Evolutionary conservation across 2,113 vertebrate species (phyloP).

Genomic region (Turnix velox): DNA sequence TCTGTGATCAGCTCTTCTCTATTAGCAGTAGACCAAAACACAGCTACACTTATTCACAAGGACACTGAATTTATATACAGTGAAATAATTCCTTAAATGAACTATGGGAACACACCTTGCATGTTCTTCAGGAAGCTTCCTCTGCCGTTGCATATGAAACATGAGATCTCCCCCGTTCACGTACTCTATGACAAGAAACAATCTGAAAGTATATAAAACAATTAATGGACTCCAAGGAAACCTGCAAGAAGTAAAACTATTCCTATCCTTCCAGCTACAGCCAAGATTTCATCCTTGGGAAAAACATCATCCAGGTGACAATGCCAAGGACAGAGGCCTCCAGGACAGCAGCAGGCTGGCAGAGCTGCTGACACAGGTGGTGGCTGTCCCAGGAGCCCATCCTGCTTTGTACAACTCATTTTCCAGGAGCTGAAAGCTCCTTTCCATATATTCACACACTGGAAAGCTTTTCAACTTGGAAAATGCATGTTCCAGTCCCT

Average conservation of each 20-base stretch:
- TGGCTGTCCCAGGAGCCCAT: not conserved
- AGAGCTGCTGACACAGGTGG: not conserved
- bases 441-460: not conserved
- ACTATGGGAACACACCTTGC: slow-evolving; percentile 78
- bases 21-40: not conserved
- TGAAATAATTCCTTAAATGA: not conserved
- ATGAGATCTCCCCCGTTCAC: slow-evolving; percentile 97
- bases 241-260: not conserved
- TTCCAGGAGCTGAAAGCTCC: not conserved
- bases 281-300: not conserved
- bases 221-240: not conserved
- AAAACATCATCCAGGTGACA: not conserved
- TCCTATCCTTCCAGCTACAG: not conserved
- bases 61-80: not conserved
- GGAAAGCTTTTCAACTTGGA: not conserved
- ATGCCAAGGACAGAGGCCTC: not conserved
- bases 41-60: not conserved
- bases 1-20: not conserved
- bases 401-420: not conserved
- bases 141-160: slow-evolving; percentile 98
- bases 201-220: slow-evolving; percentile 68
- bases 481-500: not conserved
- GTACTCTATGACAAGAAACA: slow-evolving; percentile 97
- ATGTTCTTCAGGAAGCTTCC: slow-evolving; percentile 96
- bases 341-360: not conserved